Conservation (phyloP, 2,888 invertebrate genomes). For the Andrena flavipes region DNA sequence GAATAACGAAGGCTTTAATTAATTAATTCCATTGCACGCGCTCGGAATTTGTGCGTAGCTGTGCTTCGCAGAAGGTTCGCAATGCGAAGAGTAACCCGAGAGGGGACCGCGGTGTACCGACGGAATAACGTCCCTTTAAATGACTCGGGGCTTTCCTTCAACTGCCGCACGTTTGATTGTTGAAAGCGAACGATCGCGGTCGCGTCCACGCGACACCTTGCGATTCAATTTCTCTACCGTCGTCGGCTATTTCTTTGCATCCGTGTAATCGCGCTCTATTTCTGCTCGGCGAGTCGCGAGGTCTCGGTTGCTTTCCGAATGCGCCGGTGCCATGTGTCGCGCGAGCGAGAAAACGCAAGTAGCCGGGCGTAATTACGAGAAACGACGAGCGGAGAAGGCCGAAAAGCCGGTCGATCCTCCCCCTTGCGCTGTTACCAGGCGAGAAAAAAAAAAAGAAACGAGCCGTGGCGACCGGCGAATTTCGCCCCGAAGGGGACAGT, state of each 20-base stretch:
- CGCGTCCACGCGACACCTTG: conserved; percentile 24
- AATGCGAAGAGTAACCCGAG: no score
- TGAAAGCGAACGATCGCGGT: conserved; percentile 9
- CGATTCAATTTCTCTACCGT: conserved; percentile 10
- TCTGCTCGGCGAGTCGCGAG: conserved; percentile 47
- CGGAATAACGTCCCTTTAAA: no score
- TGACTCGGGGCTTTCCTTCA: no score
- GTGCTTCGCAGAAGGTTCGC: no score
- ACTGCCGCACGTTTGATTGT: not conserved
- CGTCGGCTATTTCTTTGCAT: not conserved
- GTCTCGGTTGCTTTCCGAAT: conserved; percentile 53
- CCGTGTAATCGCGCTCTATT: conserved; percentile 49
- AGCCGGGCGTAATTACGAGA: conserved; percentile 24
- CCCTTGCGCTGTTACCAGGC: conserved; percentile 31
- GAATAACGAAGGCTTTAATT: not conserved
- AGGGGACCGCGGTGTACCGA: no score
- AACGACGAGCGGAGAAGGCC: conserved; percentile 9
- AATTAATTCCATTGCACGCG: conserved; percentile 5
- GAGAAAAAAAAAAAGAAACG: conserved; percentile 4
- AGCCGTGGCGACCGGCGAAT: conserved; percentile 5
- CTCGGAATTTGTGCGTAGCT: not conserved
- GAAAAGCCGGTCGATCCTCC: conserved; percentile 50
- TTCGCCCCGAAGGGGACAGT: conserved; percentile 7
- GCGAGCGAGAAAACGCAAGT: not conserved
- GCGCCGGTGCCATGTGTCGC: conserved; percentile 33